A percentile compares a stretch with the other conserved stretches of the same genome.
Conservation (phyloP, 2,113 vertebrate species). For the Oplegnathus fasciatus region DNA sequence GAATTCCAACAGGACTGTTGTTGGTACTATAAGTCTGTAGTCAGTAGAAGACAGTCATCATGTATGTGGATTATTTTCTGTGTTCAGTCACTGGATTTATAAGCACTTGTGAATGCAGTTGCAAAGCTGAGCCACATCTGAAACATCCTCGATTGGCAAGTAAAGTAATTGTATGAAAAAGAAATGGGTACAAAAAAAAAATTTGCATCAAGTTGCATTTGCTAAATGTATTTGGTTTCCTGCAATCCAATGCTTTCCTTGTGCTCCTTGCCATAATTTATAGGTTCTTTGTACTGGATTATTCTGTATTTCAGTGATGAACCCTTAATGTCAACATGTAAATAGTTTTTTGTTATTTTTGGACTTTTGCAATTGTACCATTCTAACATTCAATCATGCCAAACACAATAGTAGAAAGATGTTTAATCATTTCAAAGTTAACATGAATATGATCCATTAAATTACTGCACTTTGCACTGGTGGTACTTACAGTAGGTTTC, state of each 20-base stretch:
- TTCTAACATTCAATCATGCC: conserved; percentile 49
- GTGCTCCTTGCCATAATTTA: conserved; percentile 63
- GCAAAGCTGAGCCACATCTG: conserved; percentile 74
- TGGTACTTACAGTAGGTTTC: conserved; percentile 42
- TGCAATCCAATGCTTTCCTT: conserved; percentile 57
- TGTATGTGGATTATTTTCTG: conserved; percentile 59
- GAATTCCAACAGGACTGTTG: conserved; percentile 41
- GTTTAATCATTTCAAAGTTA: conserved; percentile 37
- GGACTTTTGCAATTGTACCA: conserved; percentile 40
- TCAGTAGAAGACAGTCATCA: conserved; percentile 32
- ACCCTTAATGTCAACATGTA: conserved; percentile 65
- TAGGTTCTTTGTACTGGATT: conserved; percentile 52
- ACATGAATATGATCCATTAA: conserved; percentile 45
- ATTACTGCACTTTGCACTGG: conserved; percentile 73
- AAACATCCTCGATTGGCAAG: conserved; percentile 54
- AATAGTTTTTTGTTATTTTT: conserved; percentile 58
- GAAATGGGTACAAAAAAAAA: conserved; percentile 14
- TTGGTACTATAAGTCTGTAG: conserved; percentile 42
- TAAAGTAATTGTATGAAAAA: conserved; percentile 34
- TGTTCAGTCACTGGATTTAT: conserved; percentile 75
- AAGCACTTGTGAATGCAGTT: conserved; percentile 68
- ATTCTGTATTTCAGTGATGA: conserved; percentile 61
- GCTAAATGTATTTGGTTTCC: conserved; percentile 55
- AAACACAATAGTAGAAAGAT: conserved; percentile 50
- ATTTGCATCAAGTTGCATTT: conserved; percentile 43